Base-by-base conservation (phyloP, 2,797 vertebrate genomes). In the Danio tinwini region DNA sequence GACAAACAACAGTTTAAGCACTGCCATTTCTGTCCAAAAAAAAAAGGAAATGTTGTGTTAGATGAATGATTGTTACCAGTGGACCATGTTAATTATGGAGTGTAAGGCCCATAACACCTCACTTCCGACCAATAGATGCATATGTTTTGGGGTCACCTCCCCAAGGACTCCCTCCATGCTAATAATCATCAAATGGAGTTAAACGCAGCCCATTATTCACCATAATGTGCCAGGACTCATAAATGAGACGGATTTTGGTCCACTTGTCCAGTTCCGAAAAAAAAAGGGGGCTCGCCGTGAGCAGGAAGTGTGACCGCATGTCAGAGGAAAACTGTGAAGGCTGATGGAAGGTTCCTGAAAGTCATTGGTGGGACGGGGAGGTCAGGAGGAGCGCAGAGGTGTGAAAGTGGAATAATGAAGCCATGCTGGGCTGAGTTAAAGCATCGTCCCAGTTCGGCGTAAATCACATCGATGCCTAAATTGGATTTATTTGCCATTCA, bases 131-230 rank as follows among this genome's bases (percentile, higher is more conserved):
- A 91, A 92, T 90, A 78, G 45, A 49, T 58, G 21, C 9, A 82
- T 68, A 72, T 77, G 29, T 29, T 67, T 80, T 73, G 81, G 74
- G 82, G 81, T 84, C 7, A 63, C 71, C 82, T 87, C 83, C 80
- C 19, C 86, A 88, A 90, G 86, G 87, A 88, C 88, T 86, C 83
- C 79, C 74, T 81, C 73, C 83, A 69, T 81, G 69, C 84, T 85
- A 86, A 88, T 84, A 88, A 85, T 87, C 70, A 86, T 85, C 81
- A 88, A 83, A 83, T 79, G 17, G 76, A 62, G 82, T 88, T 87
- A 89, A 88, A 88, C 86, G 83, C 58, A 83, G 76, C 63, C 84
- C 82, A 81, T 91, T 86, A 86, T 88, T 89, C 74, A 88, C 80
- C 77, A 67, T 47, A 77, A 73, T 85, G 55, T 68, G 76, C 85